These are phyloP conservation scores for Oedothorax gibbosus DNA, from an alignment of 1,140 invertebrate species.

Conservation along the genomic window DNA sequence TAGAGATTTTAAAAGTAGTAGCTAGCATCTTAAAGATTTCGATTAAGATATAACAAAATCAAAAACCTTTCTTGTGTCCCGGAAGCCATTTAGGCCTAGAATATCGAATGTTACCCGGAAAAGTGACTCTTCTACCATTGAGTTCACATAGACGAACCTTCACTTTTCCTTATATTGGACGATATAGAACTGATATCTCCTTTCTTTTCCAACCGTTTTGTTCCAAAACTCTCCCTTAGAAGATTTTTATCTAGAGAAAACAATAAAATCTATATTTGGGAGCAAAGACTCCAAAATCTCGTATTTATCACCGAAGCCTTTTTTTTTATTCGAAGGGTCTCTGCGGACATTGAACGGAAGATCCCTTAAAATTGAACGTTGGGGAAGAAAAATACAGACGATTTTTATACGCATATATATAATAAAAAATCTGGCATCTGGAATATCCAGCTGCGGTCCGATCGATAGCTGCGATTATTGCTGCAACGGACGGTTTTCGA, in stretches of 20 bases:
- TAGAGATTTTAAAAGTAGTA: too few species aligned
- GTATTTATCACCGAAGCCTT: conserved; percentile 38
- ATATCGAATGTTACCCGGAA: too few species aligned
- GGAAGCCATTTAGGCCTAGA: too few species aligned
- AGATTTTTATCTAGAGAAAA: background rate
- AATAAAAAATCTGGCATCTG: conserved; percentile 26
- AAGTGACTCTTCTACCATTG: too few species aligned
- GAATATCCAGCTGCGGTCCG: conserved; percentile 28
- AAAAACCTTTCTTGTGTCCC: too few species aligned
- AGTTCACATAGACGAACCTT: too few species aligned
- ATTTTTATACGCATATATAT: conserved; percentile 28
- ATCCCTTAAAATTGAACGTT: conserved; percentile 5
- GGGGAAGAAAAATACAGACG: background rate
- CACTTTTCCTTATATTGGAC: too few species aligned
- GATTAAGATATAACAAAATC: too few species aligned
- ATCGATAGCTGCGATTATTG: conserved; percentile 23
- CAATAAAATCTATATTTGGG: conserved; percentile 30
- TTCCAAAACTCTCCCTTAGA: too few species aligned
- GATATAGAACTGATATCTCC: too few species aligned
- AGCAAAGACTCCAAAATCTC: conserved; percentile 27
- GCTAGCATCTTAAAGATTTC: too few species aligned
- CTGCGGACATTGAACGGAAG: background rate
- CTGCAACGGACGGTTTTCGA: conserved; percentile 36
- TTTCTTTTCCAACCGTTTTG: too few species aligned
- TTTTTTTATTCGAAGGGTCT: conserved; percentile 13